Percentiles rank a stretch among this genome's conserved stretches.
Conservation (phyloP, 2,888 invertebrate species). For the Pelosia muscerda region DNA sequence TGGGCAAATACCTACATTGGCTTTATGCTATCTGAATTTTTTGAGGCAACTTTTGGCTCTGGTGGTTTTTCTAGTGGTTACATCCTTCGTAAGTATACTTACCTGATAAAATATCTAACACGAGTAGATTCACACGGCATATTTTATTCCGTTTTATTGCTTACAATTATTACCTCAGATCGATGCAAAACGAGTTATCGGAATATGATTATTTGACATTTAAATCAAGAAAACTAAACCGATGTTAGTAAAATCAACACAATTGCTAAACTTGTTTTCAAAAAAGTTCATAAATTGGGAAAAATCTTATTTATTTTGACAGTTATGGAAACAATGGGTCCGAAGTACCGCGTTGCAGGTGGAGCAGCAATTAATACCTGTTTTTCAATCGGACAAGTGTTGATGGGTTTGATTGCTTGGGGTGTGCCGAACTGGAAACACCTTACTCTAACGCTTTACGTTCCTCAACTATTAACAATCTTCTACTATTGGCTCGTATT, state of each 20-base stretch:
- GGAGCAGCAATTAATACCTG: conserved; percentile 89
- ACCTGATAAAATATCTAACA: background rate
- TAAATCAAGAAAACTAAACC: background rate
- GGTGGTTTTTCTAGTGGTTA: conserved; percentile 11
- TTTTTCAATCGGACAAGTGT: conserved; percentile 90
- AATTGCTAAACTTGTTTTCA: background rate
- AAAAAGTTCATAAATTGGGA: background rate
- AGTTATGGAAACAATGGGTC: conserved; percentile 1
- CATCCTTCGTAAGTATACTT: conserved; percentile 8
- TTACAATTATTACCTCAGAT: too few relatives aligned
- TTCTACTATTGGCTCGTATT: conserved; percentile 89
- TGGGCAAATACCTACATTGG: conserved; percentile 40
- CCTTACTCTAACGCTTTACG: conserved; percentile 88
- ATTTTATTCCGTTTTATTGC: background rate
- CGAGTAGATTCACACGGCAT: background rate
- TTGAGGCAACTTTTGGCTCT: conserved; percentile 3
- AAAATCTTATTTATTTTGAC: background rate
- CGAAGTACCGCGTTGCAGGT: conserved; percentile 87
- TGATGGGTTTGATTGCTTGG: conserved; percentile 90
- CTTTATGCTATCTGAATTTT: background rate
- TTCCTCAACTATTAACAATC: conserved; percentile 89
- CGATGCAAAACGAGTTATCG: too few relatives aligned
- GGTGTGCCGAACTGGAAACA: conserved; percentile 89
- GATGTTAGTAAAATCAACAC: background rate
- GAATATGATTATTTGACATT: too few relatives aligned